These are phyloP conservation scores for Melinaea marsaeus DNA, from an alignment of 2,888 invertebrate species.

Conservation along the genomic window DNA sequence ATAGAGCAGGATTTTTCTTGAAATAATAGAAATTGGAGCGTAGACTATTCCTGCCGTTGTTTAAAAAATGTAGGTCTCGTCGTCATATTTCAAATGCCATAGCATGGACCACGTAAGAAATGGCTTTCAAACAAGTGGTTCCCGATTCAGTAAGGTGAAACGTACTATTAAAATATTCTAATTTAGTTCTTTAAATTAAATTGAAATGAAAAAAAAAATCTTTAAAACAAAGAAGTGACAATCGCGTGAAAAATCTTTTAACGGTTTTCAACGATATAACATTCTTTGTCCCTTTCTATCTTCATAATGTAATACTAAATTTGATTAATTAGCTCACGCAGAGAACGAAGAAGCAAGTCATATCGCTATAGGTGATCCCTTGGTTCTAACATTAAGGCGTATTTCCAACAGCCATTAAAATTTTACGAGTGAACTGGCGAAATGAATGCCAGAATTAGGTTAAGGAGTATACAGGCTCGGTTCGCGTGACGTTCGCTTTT, in stretches of 20 bases:
- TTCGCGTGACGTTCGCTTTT: conserved; percentile 54
- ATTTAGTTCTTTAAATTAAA: too few species aligned
- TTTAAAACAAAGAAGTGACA: too few species aligned
- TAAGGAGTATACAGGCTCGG: conserved; percentile 60
- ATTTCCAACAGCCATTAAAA: conserved; percentile 69
- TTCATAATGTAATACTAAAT: conserved; percentile 24
- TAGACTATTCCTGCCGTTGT: conserved; percentile 14
- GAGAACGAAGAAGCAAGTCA: conserved; percentile 38
- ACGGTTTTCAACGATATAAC: neutral
- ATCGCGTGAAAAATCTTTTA: neutral
- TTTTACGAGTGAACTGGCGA: conserved; percentile 73
- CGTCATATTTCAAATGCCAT: conserved; percentile 19
- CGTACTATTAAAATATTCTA: too few species aligned
- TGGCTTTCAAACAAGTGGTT: neutral
- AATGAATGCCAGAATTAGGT: conserved; percentile 74
- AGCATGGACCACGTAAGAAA: neutral
- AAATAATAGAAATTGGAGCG: conserved; percentile 30
- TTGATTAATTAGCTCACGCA: conserved; percentile 44
- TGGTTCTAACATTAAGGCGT: conserved; percentile 52
- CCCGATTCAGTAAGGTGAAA: neutral
- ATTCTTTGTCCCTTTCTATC: conserved; percentile 17
- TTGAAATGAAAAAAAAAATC: too few species aligned
- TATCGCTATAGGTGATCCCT: conserved; percentile 48
- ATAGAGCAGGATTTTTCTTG: conserved; percentile 24
- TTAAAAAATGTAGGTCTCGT: conserved; percentile 26